Conservation (phyloP, 2,888 invertebrate genomes). For the Drosophila lacicola region DNA sequence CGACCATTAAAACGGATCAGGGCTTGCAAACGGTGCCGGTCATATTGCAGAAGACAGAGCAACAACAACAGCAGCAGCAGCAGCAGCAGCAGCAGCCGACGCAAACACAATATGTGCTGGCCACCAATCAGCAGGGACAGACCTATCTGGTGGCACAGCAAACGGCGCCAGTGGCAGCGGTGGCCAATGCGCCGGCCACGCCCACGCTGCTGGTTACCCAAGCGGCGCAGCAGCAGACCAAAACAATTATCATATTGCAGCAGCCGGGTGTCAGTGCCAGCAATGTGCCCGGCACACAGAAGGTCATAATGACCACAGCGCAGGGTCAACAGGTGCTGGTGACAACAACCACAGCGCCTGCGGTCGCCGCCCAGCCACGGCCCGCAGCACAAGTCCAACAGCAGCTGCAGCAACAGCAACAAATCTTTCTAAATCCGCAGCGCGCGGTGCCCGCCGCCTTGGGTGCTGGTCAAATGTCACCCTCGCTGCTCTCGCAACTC, state of each 20-base stretch:
- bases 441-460: conserved; percentile 80
- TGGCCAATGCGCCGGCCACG: conserved; percentile 85
- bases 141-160: conserved; percentile 89
- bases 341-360: conserved; percentile 82
- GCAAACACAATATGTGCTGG: conserved; percentile 84
- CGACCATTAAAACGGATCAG: conserved; percentile 85
- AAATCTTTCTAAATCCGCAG: conserved; percentile 63
- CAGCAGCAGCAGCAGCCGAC: conserved; percentile 69
- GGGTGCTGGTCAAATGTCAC: conserved; percentile 86
- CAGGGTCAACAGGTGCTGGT: conserved; percentile 89
- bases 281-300: conserved; percentile 83
- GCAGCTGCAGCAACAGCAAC: conserved; percentile 47
- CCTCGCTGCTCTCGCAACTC: conserved; percentile 82
- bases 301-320: conserved; percentile 88
- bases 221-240: conserved; percentile 89
- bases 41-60: conserved; percentile 78
- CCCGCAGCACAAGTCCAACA: conserved; percentile 16
- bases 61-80: conserved; percentile 60
- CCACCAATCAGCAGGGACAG: conserved; percentile 86
- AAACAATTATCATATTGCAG: conserved; percentile 90
- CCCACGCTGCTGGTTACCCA: conserved; percentile 89
- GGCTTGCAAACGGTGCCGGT: conserved; percentile 84
- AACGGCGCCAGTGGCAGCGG: conserved; percentile 86
- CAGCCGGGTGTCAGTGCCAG: conserved; percentile 85
- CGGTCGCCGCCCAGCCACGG: conserved; percentile 56